Evolutionary conservation across 35 echinoderm and acorn worm genomes (phyloP), one percentile per base, ranked within the genome.

Genomic region (Lytechinus pictus): DNA sequence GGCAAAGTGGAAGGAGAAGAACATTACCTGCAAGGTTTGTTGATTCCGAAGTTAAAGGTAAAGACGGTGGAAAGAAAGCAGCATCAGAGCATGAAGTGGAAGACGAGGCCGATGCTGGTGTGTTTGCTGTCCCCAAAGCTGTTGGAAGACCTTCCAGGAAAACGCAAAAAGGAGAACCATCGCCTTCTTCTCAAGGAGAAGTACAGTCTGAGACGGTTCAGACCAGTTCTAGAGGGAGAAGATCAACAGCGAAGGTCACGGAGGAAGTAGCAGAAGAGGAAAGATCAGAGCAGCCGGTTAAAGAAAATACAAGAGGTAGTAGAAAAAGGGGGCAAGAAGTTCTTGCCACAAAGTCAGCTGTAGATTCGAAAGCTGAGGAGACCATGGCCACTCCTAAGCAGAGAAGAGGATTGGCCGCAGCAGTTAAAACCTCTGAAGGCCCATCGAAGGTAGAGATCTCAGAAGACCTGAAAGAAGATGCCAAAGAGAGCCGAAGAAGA

Each of bases 1-100:
- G 92, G 54, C 92, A 54, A 57, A 93, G 92, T 93, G 53, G 54
- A 27, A 93, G 92, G 27, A 93, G 53, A 16, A 90, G 52, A 90
- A 90, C 66, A 79, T 0, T 79, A 24, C 66, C 66, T 79, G 66
- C 66, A 79, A 79, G 66, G n/a, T 79, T 79, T 79, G 3, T 79
- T 79, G 14, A 79, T 79, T n/a, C 66, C 19, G 66, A 79, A 19
- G 16, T 16, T 1, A 79, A 19, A 79, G 66, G 24, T 19, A 71
- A 71, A 71, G 61, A 13, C 14, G 24, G 19, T 79, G 66, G 19
- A 24, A 79, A 79, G 6, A 79, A 5, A 24, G 6, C 16, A 79
- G 19, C 66, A n/a, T 79, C 19, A 54, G 27, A 90, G 88, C 88
- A 90, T 28, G 88, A 52, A 44, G 66, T 24, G 4, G 21, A 79